phyloP scores from a whole-genome alignment of 2,797 vertebrate species.

The Euthynnus affinis region DNA sequence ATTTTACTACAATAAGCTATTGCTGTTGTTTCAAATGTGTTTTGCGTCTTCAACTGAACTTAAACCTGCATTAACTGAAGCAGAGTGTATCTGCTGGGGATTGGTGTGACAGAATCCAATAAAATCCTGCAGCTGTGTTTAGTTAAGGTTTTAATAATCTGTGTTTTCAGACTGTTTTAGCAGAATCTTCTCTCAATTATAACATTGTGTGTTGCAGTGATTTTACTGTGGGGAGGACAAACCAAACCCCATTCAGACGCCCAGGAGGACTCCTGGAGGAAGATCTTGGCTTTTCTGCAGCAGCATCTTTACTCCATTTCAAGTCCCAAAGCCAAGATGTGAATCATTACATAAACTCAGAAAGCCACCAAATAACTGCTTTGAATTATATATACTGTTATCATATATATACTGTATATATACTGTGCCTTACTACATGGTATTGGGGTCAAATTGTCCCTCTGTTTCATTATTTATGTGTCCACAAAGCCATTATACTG shows the following conservation, averaged over 20 bases:
- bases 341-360: not conserved
- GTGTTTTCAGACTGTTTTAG: not conserved
- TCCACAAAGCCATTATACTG: not conserved
- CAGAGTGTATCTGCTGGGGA: no score
- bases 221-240: conserved; percentile 86
- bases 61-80: no score
- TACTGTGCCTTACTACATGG: not conserved
- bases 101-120: not conserved
- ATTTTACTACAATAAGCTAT: no score
- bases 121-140: not conserved
- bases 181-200: not conserved
- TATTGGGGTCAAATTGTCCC: not conserved
- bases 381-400: no score
- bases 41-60: no score
- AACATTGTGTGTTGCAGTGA: conserved; percentile 71
- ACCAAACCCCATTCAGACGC: conserved; percentile 87
- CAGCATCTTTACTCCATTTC: conserved; percentile 67
- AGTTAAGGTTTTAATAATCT: not conserved
- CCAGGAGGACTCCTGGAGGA: conserved; percentile 90
- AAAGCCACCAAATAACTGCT: no score
- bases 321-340: conserved; percentile 60
- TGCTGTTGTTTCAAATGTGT: no score
- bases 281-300: conserved; percentile 87
- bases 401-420: no score
- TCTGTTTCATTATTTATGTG: not conserved